A percentile compares a stretch with the other conserved stretches of the same genome.
Conservation (phyloP, 2,888 invertebrate species). For the Zhuqinia jingwanae region DNA sequence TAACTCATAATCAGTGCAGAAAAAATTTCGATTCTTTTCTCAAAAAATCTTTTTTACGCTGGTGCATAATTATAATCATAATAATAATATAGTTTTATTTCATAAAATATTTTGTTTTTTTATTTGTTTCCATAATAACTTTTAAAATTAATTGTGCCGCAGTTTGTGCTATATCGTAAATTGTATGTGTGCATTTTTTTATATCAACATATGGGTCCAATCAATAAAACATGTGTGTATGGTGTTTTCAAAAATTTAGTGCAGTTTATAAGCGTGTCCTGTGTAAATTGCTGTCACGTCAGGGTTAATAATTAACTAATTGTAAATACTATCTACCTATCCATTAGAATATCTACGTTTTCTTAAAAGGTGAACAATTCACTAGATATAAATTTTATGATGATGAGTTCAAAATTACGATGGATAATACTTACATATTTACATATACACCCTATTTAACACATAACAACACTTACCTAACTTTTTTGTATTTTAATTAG, state of each 20-base stretch:
- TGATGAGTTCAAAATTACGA: too few species aligned
- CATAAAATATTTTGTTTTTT: conserved; percentile 9
- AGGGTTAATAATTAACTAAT: background rate
- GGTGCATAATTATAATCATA: too few species aligned
- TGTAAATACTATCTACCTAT: too few species aligned
- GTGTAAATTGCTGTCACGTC: conserved; percentile 46
- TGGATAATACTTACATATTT: too few species aligned
- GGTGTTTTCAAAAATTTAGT: conserved; percentile 23
- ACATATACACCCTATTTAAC: too few species aligned
- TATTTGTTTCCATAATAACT: conserved; percentile 5
- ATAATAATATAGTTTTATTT: background rate
- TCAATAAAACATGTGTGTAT: conserved; percentile 50
- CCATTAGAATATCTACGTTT: conserved; percentile 9
- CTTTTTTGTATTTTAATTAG: too few species aligned
- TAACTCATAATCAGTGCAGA: too few species aligned
- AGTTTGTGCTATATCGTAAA: conserved; percentile 63
- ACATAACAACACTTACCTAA: too few species aligned
- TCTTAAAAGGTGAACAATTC: background rate
- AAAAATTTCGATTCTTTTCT: too few species aligned
- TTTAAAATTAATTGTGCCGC: conserved; percentile 66
- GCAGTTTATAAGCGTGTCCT: conserved; percentile 47
- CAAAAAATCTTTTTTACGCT: too few species aligned
- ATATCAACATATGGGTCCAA: conserved; percentile 52
- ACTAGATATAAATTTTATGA: background rate
- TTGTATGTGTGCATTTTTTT: conserved; percentile 30